Conservation (phyloP, 1,140 invertebrate species). For the Batillaria attramentaria region DNA sequence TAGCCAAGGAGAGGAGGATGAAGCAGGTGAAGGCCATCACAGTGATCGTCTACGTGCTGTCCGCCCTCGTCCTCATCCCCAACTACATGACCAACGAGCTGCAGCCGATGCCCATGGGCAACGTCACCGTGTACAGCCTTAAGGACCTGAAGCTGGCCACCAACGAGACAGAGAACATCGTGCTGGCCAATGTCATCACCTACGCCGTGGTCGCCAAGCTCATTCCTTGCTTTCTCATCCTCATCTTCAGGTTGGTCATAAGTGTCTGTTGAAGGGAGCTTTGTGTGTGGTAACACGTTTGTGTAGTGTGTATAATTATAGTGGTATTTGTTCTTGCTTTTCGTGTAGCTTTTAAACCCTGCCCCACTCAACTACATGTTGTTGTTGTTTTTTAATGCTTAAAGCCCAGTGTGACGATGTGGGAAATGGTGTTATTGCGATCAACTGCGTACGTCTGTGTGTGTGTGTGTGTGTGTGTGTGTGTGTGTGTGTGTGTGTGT, state of each 20-base stretch:
- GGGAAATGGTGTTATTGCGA: no score
- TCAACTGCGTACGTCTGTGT: no score
- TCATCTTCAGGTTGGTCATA: slow-evolving; percentile 73
- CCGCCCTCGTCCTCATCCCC: slow-evolving; percentile 84
- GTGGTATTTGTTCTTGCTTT: no score
- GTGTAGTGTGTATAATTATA: no score
- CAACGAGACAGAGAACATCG: slow-evolving; percentile 51
- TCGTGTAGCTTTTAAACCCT: no score
- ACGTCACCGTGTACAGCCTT: slow-evolving; percentile 58
- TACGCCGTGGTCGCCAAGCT: slow-evolving; percentile 70
- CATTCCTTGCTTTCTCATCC: slow-evolving; percentile 73
- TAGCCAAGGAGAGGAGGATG: slow-evolving; percentile 78
- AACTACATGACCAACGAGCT: slow-evolving; percentile 77
- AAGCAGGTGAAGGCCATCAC: slow-evolving; percentile 80
- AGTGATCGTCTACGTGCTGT: slow-evolving; percentile 80
- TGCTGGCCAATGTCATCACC: slow-evolving; percentile 61
- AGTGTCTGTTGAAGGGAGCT: no score
- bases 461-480: no score
- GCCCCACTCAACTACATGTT: no score
- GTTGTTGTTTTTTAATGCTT: no score
- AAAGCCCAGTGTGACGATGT: no score
- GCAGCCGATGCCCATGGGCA: slow-evolving; percentile 34
- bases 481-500: no score
- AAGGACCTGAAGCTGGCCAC: slow-evolving; percentile 69
- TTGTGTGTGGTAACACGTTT: no score